Percentiles rank a stretch among this genome's conserved stretches.
These are phyloP conservation scores for Oreortyx pictus DNA, from an alignment of 2,797 vertebrate genomes.

Conservation along the genomic window DNA sequence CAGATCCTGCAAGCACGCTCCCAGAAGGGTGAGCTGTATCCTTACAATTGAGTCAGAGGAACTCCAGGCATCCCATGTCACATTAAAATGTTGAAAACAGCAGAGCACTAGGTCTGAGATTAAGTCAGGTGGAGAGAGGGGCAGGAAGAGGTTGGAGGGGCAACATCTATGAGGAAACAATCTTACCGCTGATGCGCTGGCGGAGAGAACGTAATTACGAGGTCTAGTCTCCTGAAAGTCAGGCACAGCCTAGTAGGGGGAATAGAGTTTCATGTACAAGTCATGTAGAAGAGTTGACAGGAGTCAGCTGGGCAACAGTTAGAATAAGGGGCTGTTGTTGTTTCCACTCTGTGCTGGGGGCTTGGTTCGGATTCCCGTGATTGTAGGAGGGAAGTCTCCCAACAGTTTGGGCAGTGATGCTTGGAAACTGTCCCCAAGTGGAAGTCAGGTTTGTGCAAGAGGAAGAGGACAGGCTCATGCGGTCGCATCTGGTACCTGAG, in stretches of 20 bases:
- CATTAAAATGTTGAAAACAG: constrained; percentile 76
- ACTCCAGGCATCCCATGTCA: constrained; percentile 43
- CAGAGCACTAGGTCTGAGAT: background rate
- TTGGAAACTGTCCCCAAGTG: background rate
- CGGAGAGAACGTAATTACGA: constrained; percentile 96
- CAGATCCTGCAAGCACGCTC: background rate
- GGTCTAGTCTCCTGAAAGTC: constrained; percentile 98
- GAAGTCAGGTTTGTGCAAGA: background rate
- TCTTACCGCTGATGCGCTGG: constrained; percentile 97
- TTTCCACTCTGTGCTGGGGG: background rate
- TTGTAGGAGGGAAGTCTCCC: background rate
- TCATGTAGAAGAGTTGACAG: constrained; percentile 33
- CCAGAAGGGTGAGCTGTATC: background rate
- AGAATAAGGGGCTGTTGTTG: background rate
- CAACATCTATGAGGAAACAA: constrained; percentile 14
- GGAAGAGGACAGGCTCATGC: background rate
- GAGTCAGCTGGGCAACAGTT: background rate
- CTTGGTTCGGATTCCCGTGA: accelerated
- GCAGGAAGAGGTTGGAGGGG: constrained; percentile 34
- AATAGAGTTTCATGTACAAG: constrained; percentile 75
- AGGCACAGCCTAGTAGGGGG: constrained; percentile 86
- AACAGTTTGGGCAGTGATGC: accelerated
- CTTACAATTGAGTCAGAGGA: background rate
- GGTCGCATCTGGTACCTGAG: background rate
- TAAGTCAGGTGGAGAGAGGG: background rate